Evolutionary conservation across 2,888 invertebrate species (phyloP), one percentile per base, ranked within the genome.

Genomic region (Volucella inflata): DNA sequence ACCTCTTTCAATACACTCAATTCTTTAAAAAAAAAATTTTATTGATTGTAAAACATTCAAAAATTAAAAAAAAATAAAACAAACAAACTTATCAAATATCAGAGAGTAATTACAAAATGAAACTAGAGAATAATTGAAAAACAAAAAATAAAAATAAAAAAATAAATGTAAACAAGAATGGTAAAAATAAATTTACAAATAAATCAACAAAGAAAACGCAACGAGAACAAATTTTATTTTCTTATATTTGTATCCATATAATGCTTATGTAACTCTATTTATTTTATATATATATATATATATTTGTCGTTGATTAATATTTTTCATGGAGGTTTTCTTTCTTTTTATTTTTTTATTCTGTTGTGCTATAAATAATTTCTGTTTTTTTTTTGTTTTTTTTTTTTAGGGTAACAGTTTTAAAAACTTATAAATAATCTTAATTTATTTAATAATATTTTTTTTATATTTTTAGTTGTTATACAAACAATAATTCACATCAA

Each of bases 401-500:
- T 42, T 57, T 65, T 76, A 65, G 59, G 76, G 64, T 76, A 75
- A 76, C 76, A 53, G 30, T 40, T 53, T 50, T 72, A 59, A 46
- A 77, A 71, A 60, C 65, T 71, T 77, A 40, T 53, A n/a, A 16
- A 17, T 71, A 76, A 70, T 57, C 70, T 81, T 70, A 62, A 64
- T 48, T 68, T 30, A 30, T 30, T 30, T 30, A 30, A 0, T 6
- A 21, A 76, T 51, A 71, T 21, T 59, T 42, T 21, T 50, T 75
- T 40, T 60, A 53, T 71, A 44, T 46, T 71, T 62, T 62, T 62
- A 62, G 17, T 65, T 72, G 62, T 65, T 82, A 70, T 59, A 71
- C 70, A 82, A 82, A 76, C 76, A 82, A 74, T 67, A 68, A 65
- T 70, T 55, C 71, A 79, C 79, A 64, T 74, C 59, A 79, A 84